Evolutionary conservation across 1,140 invertebrate species (phyloP), one percentile per base, ranked within the genome.

Genomic region (Campodea augens): DNA sequence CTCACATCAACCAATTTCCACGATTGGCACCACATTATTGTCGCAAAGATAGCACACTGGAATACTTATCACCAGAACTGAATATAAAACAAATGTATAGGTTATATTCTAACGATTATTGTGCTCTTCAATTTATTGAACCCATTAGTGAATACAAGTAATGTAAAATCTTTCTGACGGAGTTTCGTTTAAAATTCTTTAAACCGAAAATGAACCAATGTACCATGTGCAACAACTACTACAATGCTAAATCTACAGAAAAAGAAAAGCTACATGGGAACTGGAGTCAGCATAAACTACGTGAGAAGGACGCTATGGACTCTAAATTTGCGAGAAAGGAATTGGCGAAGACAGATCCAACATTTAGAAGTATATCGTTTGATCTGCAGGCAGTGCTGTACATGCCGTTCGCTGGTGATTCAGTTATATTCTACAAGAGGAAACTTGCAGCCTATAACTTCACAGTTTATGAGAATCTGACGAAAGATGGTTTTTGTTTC

Each of bases 371-470:
- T 13, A 22, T 22, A 42, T 13, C 13, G 41, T n/a, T 42, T 42
- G 41, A 42, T 22, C n/a, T 42, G 41, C 41, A 42, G 41, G 22
- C n/a, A 42, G 41, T 42, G 24, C 41, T 42, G 7, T 7, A 42
- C 12, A 24, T 12, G n/a, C 41, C 41, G 19, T 13, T 21, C 12
- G n/a, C 20, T 10, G 41, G 23, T n/a, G 41, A 12, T 24, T n/a
- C 13, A 42, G 12, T 18, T 21, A 25, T 58, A 22, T 56, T 54
- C 44, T 65, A 64, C 48, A 59, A 58, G 46, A 55, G 54, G 19
- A 68, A 66, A 47, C 40, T 69, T 25, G 52, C 55, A 27, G 51
- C 59, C 13, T 62, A 60, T 40, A 68, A 68, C 53, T 62, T 64
- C 15, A 69, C 64, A 4, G 46, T 61, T 25, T 62, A 49, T 51